Evolutionary conservation across 2,888 invertebrate genomes (phyloP).

Genomic region (Balanococcus diminutus): DNA sequence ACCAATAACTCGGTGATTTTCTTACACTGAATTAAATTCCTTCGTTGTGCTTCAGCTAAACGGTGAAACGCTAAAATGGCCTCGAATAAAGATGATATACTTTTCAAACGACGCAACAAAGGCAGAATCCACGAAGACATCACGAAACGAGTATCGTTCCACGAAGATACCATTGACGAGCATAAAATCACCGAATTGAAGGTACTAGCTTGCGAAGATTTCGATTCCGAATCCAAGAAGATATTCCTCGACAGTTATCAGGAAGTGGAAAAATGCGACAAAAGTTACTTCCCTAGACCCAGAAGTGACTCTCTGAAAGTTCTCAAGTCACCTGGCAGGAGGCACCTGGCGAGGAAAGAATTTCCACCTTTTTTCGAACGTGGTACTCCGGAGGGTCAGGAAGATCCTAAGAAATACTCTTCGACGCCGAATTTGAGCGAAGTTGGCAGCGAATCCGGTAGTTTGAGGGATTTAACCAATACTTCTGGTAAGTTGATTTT

Average conservation of each 20-base stretch:
- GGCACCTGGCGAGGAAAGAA: background rate
- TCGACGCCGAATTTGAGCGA: slow-evolving; percentile 36
- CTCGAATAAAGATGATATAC: background rate
- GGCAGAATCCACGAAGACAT: slow-evolving; percentile 30
- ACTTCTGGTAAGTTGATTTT: background rate
- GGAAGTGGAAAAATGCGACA: slow-evolving; percentile 6
- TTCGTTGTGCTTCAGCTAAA: background rate
- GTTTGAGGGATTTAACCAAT: background rate
- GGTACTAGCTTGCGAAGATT: background rate
- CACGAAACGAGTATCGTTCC: slow-evolving; percentile 23
- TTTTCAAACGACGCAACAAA: slow-evolving; percentile 18
- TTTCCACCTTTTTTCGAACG: slow-evolving; percentile 36
- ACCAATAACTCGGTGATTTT: background rate
- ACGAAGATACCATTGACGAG: background rate
- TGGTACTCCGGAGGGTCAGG: slow-evolving; percentile 39
- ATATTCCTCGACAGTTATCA: background rate
- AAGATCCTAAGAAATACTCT: slow-evolving; percentile 43
- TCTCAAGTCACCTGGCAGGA: background rate
- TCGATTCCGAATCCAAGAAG: background rate
- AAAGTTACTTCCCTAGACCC: background rate
- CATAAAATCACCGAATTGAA: slow-evolving; percentile 7
- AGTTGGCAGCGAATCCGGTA: background rate
- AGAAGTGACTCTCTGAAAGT: background rate
- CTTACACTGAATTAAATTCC: background rate
- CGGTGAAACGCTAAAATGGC: background rate